phyloP scores from a whole-genome alignment of 1,140 invertebrate genomes.

The Euglossa dilemma region DNA sequence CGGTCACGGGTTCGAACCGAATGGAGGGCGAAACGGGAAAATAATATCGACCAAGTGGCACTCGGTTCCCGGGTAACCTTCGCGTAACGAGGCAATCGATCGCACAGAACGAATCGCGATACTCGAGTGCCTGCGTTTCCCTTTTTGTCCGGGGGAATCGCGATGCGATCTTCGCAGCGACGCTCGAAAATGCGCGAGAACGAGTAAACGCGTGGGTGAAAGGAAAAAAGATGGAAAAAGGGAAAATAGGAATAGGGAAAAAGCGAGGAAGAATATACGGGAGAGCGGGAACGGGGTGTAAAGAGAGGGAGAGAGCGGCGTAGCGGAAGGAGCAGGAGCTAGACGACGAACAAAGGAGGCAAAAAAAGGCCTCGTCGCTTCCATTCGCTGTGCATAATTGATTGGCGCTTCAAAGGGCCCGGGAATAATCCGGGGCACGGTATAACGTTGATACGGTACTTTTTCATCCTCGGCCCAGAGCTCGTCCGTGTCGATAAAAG shows the following conservation, averaged over 20 bases:
- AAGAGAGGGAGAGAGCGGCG: background rate
- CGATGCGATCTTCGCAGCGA: no score
- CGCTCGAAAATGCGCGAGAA: no score
- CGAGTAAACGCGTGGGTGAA: no score
- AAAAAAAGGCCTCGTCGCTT: constrained; percentile 13
- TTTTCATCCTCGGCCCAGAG: constrained; percentile 29
- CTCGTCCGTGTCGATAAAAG: constrained; percentile 34
- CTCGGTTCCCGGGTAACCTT: background rate
- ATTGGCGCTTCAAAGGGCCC: constrained; percentile 68
- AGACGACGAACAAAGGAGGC: constrained; percentile 16
- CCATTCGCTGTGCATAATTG: constrained; percentile 63
- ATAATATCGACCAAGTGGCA: constrained; percentile 36
- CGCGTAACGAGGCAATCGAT: background rate
- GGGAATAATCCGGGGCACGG: constrained; percentile 62
- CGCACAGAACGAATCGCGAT: background rate
- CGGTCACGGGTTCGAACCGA: no score
- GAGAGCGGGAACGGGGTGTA: no score
- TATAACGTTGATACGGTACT: constrained; percentile 52
- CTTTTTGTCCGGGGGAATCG: background rate
- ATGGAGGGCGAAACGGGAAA: constrained; percentile 15
- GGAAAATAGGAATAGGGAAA: no score
- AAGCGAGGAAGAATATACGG: background rate
- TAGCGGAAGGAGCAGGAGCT: background rate
- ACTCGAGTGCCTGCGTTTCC: background rate
- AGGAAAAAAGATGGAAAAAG: no score